Evolutionary conservation across 2,113 vertebrate species (phyloP).

Genomic region (Burhinus oedicnemus): DNA sequence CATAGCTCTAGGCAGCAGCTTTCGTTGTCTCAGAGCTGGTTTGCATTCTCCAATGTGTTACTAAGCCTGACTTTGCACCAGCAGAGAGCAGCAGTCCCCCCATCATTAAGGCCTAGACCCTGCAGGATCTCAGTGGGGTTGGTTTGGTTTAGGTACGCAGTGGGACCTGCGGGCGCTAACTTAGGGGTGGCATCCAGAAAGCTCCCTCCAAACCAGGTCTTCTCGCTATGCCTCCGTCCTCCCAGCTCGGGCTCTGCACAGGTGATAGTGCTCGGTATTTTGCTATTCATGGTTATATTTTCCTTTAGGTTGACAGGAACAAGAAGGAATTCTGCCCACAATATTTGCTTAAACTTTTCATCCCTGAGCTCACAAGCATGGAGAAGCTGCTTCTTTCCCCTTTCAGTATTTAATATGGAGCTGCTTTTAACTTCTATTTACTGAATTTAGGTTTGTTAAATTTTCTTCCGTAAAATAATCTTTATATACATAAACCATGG

Average conservation of each 20-base stretch:
- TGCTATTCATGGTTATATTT: background rate
- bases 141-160: background rate
- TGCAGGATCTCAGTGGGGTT: background rate
- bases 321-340: background rate
- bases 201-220: background rate
- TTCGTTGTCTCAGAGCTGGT: background rate
- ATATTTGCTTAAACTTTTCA: background rate
- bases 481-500: background rate
- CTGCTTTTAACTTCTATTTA: background rate
- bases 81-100: background rate
- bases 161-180: background rate
- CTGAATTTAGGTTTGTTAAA: background rate
- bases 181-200: background rate
- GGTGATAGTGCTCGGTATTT: background rate
- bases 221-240: background rate
- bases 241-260: background rate
- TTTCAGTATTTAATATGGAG: background rate
- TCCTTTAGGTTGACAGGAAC: background rate
- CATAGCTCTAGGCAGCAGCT: background rate
- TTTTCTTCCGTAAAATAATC: background rate
- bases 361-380: background rate
- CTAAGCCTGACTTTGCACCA: background rate
- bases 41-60: background rate
- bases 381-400: background rate
- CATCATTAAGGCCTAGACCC: background rate